Evolutionary conservation across 2,888 invertebrate genomes (phyloP).

Genomic region (Pimpla rufipes): DNA sequence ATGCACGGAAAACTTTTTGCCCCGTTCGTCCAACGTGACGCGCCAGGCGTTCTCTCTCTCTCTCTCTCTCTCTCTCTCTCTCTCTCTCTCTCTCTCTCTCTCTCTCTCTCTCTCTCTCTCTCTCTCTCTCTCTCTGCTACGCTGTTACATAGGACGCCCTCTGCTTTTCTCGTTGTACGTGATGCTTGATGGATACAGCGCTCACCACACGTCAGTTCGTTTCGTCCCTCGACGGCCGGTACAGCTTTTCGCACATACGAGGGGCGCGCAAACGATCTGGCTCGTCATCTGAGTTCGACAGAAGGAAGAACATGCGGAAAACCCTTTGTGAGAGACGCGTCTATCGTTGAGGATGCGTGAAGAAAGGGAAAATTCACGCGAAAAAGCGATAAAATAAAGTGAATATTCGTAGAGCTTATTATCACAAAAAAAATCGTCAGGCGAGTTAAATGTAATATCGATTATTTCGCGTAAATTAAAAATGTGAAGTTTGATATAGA

Average conservation of each 20-base stretch:
- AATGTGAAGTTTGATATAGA: no score
- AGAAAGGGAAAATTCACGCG: not conserved
- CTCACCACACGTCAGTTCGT: slow-evolving; percentile 48
- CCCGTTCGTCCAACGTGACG: slow-evolving; percentile 68
- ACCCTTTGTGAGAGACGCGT: not conserved
- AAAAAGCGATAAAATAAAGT: not conserved
- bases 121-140: not conserved
- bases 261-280: not conserved
- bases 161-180: slow-evolving; percentile 19
- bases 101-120: not conserved
- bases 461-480: no score
- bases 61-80: not conserved
- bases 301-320: not conserved
- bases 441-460: no score
- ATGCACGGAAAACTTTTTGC: slow-evolving; percentile 66
- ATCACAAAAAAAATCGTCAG: no score
- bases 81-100: not conserved
- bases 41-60: slow-evolving; percentile 20
- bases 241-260: not conserved
- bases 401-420: not conserved
- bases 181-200: slow-evolving; percentile 57
- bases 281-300: not conserved
- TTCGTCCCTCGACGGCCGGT: slow-evolving; percentile 2
- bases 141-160: not conserved
- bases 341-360: not conserved